Base-by-base conservation (phyloP, 2,113 vertebrate genomes). In the Neofelis nebulosa region DNA sequence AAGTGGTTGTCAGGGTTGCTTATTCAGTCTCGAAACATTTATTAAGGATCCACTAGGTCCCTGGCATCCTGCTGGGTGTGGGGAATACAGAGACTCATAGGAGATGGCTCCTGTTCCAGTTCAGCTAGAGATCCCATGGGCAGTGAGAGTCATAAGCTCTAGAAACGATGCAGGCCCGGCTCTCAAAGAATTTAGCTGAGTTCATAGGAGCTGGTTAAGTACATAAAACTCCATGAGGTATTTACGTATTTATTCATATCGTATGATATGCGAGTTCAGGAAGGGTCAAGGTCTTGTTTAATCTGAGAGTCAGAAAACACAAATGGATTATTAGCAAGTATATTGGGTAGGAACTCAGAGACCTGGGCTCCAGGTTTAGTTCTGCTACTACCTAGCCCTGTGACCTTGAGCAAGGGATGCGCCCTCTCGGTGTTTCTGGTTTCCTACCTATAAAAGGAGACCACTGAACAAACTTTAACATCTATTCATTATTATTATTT, bases 1-100 rank as follows among this genome's bases (percentile, higher is more conserved):
- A 82, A 87, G 29, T 50, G 15, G 16, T 82, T 69, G 13, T 81
- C 61, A 90, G 52, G n/a, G 33, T 96, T 96, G 33, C 57, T 78
- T 69, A 45, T 19, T 97, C 38, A 76, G 45, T 85, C 29, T 85
- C 4, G 82, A 89, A 90, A 92, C 12, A 86, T 82, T 93, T 96
- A n/a, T 36, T 55, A 79, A 95, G 18, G 19, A 73, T 41, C 45
- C 78, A 82, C 18, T 65, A 18, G 57, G 55, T 68, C 16, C 5
- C 29, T 80, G 33, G 10, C 5, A 52, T 96, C 73, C 55, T 78
- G 68, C 16, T 90, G 55, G 41, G 36, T 29, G 78, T 48, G 57
- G 29, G 31, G 19, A 79, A 91, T 79, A 29, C 45, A 57, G 48
- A 78, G 14, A 76, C 57, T 95, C 50, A 36, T 2, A 87, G 69